Percentiles rank a stretch among this genome's conserved stretches.
Evolutionary conservation across 2,113 vertebrate species (phyloP).

Genomic region (Platysteira castanea): DNA sequence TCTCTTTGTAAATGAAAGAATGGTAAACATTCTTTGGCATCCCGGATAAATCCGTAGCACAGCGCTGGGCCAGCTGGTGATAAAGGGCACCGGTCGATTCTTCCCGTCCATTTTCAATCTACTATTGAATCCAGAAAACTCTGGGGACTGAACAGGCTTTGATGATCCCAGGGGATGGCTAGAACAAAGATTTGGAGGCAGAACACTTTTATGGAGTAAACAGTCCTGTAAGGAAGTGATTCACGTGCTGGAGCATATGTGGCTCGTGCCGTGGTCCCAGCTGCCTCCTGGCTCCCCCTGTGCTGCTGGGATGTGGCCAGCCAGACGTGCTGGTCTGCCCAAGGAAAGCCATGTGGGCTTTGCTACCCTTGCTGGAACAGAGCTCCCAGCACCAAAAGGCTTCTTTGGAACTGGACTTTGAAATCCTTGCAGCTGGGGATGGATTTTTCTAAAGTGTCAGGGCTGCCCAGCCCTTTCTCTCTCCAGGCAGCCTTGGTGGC

Average conservation of each 20-base stretch:
- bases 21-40: neutral
- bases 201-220: neutral
- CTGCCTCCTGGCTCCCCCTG: neutral
- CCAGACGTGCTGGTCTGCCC: neutral
- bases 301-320: neutral
- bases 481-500: neutral
- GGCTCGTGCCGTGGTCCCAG: neutral
- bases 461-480: neutral
- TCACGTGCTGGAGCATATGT: accelerated
- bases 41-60: neutral
- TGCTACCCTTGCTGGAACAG: neutral
- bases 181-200: neutral
- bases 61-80: neutral
- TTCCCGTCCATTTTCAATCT: neutral
- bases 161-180: neutral
- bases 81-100: accelerated
- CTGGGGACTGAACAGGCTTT: neutral
- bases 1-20: neutral
- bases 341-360: neutral
- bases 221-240: neutral
- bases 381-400: neutral
- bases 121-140: neutral
- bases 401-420: neutral
- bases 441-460: neutral
- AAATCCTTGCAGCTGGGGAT: neutral